These are phyloP conservation scores for Leucoraja ocellata DNA, from an alignment of 2,797 vertebrate genomes.

Conservation along the genomic window DNA sequence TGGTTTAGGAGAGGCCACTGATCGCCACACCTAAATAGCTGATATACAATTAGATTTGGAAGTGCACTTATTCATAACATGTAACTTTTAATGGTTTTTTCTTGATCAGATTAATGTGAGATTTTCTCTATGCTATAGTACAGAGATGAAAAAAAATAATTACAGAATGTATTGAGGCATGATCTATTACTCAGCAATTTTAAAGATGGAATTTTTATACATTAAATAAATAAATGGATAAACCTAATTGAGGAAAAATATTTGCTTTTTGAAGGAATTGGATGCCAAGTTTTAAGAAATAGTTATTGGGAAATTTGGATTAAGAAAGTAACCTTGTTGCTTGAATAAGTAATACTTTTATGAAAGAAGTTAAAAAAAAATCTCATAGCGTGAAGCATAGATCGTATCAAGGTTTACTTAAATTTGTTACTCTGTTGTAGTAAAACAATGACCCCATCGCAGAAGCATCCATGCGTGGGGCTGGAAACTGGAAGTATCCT, in stretches of 20 bases:
- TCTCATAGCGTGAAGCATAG: not conserved
- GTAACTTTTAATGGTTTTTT: not conserved
- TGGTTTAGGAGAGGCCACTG: not conserved
- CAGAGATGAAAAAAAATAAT: not conserved
- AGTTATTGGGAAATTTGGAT: not conserved
- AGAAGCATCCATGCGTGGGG: too few species aligned
- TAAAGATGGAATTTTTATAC: not conserved
- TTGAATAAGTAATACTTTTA: not conserved
- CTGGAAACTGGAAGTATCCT: too few species aligned
- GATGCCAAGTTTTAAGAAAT: not conserved
- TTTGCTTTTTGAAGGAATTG: not conserved
- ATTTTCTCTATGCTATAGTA: not conserved
- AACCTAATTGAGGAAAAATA: not conserved
- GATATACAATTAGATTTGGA: not conserved
- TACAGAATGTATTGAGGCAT: not conserved
- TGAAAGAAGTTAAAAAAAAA: not conserved
- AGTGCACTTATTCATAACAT: not conserved
- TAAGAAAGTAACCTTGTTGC: not conserved
- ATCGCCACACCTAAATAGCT: not conserved
- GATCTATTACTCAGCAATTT: not conserved
- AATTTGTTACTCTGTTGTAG: not conserved
- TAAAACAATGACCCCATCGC: not conserved
- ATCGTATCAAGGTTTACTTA: not conserved
- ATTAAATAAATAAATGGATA: not conserved
- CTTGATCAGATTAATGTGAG: not conserved